Base-by-base conservation (phyloP, 2,888 invertebrate genomes). In the Ashinkailepas kermadecensis region DNA sequence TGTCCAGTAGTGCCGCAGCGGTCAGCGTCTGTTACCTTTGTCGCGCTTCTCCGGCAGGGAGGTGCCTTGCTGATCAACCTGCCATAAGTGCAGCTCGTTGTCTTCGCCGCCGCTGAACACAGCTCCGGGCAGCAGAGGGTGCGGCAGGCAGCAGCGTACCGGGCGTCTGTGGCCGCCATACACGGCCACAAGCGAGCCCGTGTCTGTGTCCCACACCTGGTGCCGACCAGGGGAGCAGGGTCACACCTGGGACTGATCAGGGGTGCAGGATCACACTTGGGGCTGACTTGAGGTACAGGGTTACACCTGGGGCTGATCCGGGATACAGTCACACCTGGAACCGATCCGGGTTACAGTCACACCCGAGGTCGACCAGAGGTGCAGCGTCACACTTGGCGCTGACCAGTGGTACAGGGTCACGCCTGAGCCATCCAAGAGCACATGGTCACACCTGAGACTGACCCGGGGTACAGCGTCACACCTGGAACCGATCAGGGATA, bases 81-180 rank as follows among this genome's bases (percentile, higher is more conserved):
- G 15, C 74, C 74, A 74, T 9, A 54, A 11, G 21, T 74, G 74
- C 7, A 74, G 56, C 6, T 18, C 13, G 54, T 56, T 10, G 56
- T 74, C 74, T 11, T 74, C 56, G 6, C 74, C 74, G 18, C 74
- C 74, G 21, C 74, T 74, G 74, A 74, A 56, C 56, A 74, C 74
- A 0, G 0, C 21, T 0, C 56, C 74, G 74, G 74, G 74, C 21
- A 18, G 74, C 10, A 74, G 74, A 21, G 74, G 74, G 56, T 74
- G 74, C 9, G 74, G 74, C 7, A 74, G 56, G 9, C 74, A 74
- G 74, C 56, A 54, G 74, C 74, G 74, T 0, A 56, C 74, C 54
- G 54, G 74, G 1, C 74, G 74, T 0, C 21, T 2, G 74, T 74
- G 74, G 56, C 74, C 74, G 21, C 18, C 54, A 56, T 74, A 74